Conservation (phyloP, 2,888 invertebrate species). For the Lasioglossum oenotherae region DNA sequence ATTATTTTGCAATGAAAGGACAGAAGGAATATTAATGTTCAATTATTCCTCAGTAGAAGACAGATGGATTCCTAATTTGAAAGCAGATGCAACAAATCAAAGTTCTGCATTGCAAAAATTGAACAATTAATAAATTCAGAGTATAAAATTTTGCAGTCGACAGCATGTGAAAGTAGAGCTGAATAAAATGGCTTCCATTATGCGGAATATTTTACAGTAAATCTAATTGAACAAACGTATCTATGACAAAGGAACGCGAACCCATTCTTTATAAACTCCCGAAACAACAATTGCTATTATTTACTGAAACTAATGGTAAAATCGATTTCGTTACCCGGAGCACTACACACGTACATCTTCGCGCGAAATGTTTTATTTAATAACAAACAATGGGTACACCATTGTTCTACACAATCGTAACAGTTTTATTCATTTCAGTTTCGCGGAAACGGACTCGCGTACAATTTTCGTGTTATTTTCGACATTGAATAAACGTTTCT, state of each 20-base stretch:
- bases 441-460: neutral
- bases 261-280: neutral
- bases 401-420: neutral
- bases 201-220: neutral
- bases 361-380: neutral
- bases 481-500: neutral
- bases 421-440: neutral
- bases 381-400: neutral
- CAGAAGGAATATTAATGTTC: neutral
- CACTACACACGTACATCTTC: neutral
- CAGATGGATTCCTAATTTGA: too few species aligned
- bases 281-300: neutral
- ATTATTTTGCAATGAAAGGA: neutral
- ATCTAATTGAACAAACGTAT: neutral
- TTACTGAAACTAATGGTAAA: neutral
- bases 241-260: neutral
- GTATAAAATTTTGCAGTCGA: neutral
- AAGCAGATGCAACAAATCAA: too few species aligned
- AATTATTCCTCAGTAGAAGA: too few species aligned
- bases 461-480: neutral
- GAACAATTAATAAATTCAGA: neutral
- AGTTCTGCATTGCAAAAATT: neutral
- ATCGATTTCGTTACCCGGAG: neutral
- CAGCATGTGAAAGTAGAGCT: neutral
- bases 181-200: neutral